Percentiles rank a stretch among this genome's conserved stretches.
These are phyloP conservation scores for Macaria liturata DNA, from an alignment of 2,888 invertebrate species.

Conservation along the genomic window DNA sequence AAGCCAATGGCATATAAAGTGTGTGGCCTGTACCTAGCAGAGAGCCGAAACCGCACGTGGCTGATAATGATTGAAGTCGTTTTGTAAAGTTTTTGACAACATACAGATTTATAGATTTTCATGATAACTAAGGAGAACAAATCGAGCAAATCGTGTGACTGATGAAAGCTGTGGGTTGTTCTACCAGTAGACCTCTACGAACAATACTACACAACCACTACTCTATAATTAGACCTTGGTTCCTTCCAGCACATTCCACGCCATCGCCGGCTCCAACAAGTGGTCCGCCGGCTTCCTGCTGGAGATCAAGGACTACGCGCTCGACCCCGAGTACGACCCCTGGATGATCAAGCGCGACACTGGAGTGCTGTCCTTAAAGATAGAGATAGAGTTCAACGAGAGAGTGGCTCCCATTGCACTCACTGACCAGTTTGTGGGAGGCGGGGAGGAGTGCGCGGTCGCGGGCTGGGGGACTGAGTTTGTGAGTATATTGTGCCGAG, in stretches of 20 bases:
- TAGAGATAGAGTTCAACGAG: constrained; percentile 24
- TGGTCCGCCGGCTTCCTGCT: constrained; percentile 39
- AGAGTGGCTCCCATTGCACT: constrained; percentile 32
- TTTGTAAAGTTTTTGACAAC: too few species aligned
- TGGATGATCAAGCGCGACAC: constrained; percentile 45
- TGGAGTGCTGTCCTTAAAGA: constrained; percentile 33
- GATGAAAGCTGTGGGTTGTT: too few species aligned
- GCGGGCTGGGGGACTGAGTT: constrained; percentile 49
- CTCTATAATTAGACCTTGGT: background rate
- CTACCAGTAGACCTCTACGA: too few species aligned
- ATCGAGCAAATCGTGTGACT: too few species aligned
- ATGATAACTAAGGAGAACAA: too few species aligned
- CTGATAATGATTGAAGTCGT: too few species aligned
- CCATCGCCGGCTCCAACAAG: constrained; percentile 41
- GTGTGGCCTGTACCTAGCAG: too few species aligned
- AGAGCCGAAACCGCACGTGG: too few species aligned
- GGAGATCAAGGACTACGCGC: constrained; percentile 33
- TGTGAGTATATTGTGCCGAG: constrained; percentile 27
- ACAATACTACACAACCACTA: too few species aligned
- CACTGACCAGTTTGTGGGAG: constrained; percentile 30
- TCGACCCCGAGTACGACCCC: constrained; percentile 45
- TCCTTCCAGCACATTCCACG: constrained; percentile 38
- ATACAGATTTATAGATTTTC: too few species aligned
- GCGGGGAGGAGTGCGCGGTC: constrained; percentile 32
- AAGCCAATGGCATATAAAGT: too few species aligned